Conservation (phyloP, 2,797 vertebrate species). For the Mergus octosetaceus region DNA sequence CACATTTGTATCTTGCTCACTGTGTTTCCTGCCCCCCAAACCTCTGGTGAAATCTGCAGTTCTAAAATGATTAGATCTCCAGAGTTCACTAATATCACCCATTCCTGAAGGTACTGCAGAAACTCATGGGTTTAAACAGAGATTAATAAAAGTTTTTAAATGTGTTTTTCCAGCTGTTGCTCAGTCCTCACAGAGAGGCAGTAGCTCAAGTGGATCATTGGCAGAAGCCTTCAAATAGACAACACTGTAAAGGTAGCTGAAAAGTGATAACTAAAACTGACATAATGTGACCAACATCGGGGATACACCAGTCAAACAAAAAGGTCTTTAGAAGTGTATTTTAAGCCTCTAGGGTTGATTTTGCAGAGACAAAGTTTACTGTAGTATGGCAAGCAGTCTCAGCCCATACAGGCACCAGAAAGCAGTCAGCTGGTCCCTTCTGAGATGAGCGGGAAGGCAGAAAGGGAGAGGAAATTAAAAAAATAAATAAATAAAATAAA, state of each 20-base stretch:
- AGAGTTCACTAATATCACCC: neutral
- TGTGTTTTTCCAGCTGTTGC: neutral
- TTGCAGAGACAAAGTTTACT: slow-evolving; percentile 47
- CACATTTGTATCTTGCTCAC: neutral
- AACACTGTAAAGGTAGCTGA: neutral
- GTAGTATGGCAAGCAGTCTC: neutral
- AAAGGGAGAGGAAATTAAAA: neutral
- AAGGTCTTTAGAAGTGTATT: slow-evolving; percentile 49
- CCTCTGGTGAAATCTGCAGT: neutral
- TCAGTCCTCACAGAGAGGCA: neutral
- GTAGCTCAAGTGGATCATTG: neutral
- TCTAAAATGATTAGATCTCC: neutral
- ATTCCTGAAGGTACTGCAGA: neutral
- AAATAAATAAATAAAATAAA: neutral
- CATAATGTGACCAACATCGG: slow-evolving; percentile 55
- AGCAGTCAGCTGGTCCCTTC: rapidly evolving
- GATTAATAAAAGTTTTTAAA: neutral
- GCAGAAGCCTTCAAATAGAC: neutral
- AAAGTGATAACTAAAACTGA: neutral
- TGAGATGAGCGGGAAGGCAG: rapidly evolving
- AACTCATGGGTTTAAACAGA: neutral
- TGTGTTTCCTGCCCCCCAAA: neutral
- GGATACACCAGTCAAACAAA: slow-evolving; percentile 55
- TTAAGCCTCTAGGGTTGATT: slow-evolving; percentile 50
- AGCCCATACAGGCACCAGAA: neutral